These are phyloP conservation scores for Phyllotis vaccarum DNA, from an alignment of 2,797 vertebrate species.

Conservation along the genomic window DNA sequence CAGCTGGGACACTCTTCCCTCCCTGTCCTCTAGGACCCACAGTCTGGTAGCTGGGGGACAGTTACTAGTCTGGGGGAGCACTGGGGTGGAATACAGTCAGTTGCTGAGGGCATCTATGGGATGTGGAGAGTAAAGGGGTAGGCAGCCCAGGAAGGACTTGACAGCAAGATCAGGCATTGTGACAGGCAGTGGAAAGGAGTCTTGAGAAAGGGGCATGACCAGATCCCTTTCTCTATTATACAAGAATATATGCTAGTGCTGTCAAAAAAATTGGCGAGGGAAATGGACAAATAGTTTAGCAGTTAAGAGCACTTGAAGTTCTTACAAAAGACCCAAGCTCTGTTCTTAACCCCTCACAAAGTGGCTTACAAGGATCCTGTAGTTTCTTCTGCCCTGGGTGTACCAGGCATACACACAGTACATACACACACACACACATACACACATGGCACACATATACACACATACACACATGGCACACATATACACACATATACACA, in stretches of 20 bases:
- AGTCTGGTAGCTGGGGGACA: neutral
- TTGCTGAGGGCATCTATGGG: neutral
- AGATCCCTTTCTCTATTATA: neutral
- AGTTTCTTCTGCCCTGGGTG: neutral
- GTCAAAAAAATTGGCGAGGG: neutral
- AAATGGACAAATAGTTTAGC: neutral
- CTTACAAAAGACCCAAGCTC: neutral
- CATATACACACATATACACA: no score
- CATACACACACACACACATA: neutral
- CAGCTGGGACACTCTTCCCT: neutral
- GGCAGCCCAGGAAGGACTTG: neutral
- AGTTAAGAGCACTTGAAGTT: neutral
- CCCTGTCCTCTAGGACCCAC: neutral
- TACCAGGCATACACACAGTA: neutral
- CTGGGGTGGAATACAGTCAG: neutral
- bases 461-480: no score
- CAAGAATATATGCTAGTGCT: neutral
- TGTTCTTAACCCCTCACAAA: neutral
- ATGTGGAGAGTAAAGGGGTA: neutral
- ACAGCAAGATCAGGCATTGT: neutral
- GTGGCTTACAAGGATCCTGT: neutral
- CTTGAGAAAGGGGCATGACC: neutral
- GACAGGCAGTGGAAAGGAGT: neutral
- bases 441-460: neutral
- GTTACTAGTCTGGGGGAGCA: neutral